Conservation (phyloP, 2,888 invertebrate species). For the Gibbula magus region DNA sequence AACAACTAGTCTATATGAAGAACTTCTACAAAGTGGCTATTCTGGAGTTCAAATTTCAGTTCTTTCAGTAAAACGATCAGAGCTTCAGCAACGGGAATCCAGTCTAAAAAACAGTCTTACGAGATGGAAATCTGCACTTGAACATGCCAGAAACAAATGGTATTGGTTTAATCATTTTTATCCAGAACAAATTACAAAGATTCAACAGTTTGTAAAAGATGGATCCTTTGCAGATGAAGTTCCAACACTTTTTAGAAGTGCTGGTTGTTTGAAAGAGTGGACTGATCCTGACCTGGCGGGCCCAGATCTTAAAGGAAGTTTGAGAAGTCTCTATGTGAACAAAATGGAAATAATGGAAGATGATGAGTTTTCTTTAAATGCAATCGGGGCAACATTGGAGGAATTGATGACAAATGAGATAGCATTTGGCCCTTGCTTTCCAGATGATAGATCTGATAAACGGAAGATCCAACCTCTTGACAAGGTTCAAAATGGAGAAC, state of each 20-base stretch:
- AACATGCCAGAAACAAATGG: slow-evolving; percentile 26
- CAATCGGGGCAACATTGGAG: background rate
- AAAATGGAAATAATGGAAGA: background rate
- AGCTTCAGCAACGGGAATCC: slow-evolving; percentile 4
- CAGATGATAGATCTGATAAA: background rate
- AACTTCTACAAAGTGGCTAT: background rate
- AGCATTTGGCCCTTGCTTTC: background rate
- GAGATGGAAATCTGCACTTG: slow-evolving; percentile 39
- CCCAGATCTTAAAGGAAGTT: background rate
- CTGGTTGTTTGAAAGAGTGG: background rate
- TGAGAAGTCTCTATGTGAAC: background rate
- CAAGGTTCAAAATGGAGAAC: slow-evolving; percentile 37
- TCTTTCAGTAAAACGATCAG: background rate
- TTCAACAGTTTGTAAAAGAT: slow-evolving; percentile 38
- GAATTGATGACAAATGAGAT: background rate
- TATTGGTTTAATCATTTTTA: slow-evolving; percentile 47
- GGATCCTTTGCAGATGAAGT: background rate
- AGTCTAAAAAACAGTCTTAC: slow-evolving; percentile 26
- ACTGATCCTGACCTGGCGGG: background rate
- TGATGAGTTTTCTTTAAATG: background rate
- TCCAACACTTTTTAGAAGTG: slow-evolving; percentile 37
- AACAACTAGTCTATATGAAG: background rate
- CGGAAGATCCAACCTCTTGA: slow-evolving; percentile 24
- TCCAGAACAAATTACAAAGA: slow-evolving; percentile 44
- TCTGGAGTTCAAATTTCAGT: background rate